A percentile compares a stretch with the other conserved stretches of the same genome.
phyloP scores from a whole-genome alignment of 2,797 vertebrate genomes.

The Margarornis squamiger region DNA sequence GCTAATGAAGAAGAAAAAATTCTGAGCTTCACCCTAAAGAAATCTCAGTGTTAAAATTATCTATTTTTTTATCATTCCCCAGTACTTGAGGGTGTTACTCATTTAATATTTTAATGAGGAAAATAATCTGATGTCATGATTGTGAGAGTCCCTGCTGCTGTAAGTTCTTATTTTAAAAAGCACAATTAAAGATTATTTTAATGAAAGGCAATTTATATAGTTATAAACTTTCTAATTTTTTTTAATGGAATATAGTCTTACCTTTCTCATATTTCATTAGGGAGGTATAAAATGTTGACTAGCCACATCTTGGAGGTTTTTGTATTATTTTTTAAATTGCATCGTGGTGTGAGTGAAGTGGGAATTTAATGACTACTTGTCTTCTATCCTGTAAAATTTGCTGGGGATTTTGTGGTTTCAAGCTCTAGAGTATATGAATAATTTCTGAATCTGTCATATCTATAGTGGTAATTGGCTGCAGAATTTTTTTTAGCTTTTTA shows the following conservation, averaged over 20 bases:
- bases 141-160: neutral
- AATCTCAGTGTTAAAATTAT: neutral
- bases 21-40: neutral
- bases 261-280: neutral
- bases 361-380: neutral
- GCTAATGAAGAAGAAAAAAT: neutral
- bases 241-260: neutral
- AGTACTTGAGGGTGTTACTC: neutral
- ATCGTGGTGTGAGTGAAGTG: neutral
- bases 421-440: neutral
- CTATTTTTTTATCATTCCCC: neutral
- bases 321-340: neutral
- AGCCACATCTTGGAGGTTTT: neutral
- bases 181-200: neutral
- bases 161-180: neutral
- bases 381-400: neutral
- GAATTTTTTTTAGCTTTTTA: neutral
- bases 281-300: neutral
- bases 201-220: neutral
- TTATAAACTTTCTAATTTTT: neutral
- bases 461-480: neutral
- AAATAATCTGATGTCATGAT: neutral
- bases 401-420: neutral
- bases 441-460: neutral
- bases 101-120: neutral